Evolutionary conservation across 2,113 vertebrate species (phyloP).

Genomic region (Bagarius yarrelli): DNA sequence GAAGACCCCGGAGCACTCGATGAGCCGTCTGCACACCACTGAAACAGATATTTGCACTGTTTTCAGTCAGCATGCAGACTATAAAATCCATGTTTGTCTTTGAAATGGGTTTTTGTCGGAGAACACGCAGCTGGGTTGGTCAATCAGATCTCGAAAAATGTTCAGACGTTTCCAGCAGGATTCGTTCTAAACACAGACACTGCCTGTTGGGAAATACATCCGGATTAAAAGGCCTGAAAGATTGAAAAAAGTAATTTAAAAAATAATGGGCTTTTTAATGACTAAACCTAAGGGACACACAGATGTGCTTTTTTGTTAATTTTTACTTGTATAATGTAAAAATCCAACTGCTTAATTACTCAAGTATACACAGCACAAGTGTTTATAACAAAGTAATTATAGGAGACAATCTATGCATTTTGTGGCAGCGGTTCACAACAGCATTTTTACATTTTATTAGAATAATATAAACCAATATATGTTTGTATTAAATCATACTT

Average conservation of each 20-base stretch:
- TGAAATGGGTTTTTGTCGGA: conserved; percentile 60
- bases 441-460: conserved; percentile 32
- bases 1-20: conserved; percentile 24
- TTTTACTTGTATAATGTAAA: conserved; percentile 85
- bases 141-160: conserved; percentile 65
- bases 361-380: conserved; percentile 79
- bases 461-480: not conserved
- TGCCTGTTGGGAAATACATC: conserved; percentile 80
- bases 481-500: conserved; percentile 13
- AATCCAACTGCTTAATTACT: conserved; percentile 84
- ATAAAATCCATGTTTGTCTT: conserved; percentile 56
- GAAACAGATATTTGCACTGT: conserved; percentile 49
- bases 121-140: conserved; percentile 58
- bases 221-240: conserved; percentile 81
- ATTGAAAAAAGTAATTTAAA: conserved; percentile 85
- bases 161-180: conserved; percentile 77
- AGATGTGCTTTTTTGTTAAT: conserved; percentile 85
- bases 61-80: conserved; percentile 48
- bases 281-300: conserved; percentile 83
- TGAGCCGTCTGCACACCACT: conserved; percentile 47
- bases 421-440: conserved; percentile 58
- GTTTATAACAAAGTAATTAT: conserved; percentile 79
- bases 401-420: conserved; percentile 67
- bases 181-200: conserved; percentile 73
- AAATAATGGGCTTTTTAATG: conserved; percentile 88